phyloP scores from a whole-genome alignment of 2,113 vertebrate species.

The Tiliqua scincoides region DNA sequence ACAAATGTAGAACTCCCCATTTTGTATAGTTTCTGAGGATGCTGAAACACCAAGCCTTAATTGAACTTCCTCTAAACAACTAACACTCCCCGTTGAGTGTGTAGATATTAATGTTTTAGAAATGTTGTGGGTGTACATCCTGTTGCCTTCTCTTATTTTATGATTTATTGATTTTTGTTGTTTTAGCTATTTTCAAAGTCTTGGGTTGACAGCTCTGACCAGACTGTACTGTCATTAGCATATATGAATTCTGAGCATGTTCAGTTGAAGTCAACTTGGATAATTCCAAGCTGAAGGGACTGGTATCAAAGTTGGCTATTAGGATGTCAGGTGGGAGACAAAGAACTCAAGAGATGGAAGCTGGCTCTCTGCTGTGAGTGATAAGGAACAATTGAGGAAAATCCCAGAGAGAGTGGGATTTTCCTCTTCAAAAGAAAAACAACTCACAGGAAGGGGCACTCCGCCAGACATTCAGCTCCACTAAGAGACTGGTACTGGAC shows the following conservation, averaged over 20 bases:
- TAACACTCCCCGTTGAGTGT: neutral
- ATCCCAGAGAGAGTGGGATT: neutral
- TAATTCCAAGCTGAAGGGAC: neutral
- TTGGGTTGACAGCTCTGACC: neutral
- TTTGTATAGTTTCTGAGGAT: neutral
- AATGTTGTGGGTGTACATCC: neutral
- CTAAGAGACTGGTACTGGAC: too few species aligned
- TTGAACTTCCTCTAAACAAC: neutral
- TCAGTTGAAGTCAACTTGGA: neutral
- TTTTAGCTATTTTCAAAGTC: too few species aligned
- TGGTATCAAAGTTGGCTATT: neutral
- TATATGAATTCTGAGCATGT: neutral
- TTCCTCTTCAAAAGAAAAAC: too few species aligned
- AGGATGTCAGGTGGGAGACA: neutral
- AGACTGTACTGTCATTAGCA: too few species aligned
- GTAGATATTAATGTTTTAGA: neutral
- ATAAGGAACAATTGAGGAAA: neutral
- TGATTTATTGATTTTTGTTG: too few species aligned
- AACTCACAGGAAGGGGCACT: neutral
- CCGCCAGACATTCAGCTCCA: too few species aligned
- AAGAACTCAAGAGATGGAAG: neutral
- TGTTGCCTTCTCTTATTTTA: neutral
- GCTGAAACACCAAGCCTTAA: neutral
- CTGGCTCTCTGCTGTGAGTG: neutral
- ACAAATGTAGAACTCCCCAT: neutral